Evolutionary conservation across 1,140 invertebrate genomes (phyloP).

Genomic region (Micrasema minimum): DNA sequence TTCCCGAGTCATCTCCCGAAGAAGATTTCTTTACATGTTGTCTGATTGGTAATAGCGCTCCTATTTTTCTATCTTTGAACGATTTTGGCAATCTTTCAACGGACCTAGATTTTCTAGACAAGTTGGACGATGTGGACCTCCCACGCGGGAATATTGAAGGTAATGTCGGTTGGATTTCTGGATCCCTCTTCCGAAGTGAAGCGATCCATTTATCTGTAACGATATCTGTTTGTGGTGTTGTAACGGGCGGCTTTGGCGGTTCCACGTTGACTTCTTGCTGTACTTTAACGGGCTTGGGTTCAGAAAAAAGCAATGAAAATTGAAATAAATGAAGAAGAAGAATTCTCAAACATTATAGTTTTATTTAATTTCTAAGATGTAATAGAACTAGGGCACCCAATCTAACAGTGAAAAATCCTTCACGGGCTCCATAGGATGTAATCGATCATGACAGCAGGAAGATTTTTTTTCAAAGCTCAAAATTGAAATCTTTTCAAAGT

Average conservation of each 20-base stretch:
- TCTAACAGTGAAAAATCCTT: no score
- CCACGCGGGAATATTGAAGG: conserved; percentile 69
- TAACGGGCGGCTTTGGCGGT: conserved; percentile 53
- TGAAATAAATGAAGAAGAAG: neutral
- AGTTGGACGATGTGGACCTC: conserved; percentile 59
- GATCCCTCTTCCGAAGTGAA: conserved; percentile 72
- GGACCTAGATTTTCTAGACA: conserved; percentile 66
- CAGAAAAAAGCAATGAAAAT: conserved; percentile 27
- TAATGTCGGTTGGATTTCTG: conserved; percentile 73
- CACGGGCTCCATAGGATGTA: no score
- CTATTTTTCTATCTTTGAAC: conserved; percentile 53
- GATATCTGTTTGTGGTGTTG: conserved; percentile 58
- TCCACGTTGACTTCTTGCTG: conserved; percentile 37
- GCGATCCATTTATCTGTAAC: conserved; percentile 70
- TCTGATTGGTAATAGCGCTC: conserved; percentile 55
- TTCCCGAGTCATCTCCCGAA: conserved; percentile 54
- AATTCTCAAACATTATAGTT: neutral
- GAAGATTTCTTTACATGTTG: conserved; percentile 46
- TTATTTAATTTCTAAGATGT: no score
- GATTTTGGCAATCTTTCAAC: conserved; percentile 65
- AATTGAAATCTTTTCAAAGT: no score
- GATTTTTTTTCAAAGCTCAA: no score
- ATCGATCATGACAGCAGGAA: no score
- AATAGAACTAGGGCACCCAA: no score
- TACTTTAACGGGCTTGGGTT: conserved; percentile 33